Conservation (phyloP, 2,113 vertebrate genomes). For the Bos javanicus region DNA sequence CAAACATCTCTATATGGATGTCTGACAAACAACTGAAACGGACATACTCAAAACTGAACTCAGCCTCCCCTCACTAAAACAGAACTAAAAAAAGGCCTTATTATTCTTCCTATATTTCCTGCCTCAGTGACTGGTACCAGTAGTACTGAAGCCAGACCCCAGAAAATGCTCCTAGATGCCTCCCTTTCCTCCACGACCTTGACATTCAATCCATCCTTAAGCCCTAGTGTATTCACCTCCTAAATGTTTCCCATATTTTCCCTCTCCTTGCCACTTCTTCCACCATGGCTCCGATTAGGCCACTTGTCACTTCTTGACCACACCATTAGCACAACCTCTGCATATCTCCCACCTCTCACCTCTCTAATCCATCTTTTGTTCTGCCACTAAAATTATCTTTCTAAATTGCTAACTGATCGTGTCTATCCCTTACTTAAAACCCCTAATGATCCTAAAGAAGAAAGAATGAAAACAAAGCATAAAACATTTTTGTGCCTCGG, state of each 20-base stretch:
- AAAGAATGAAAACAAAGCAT: background rate
- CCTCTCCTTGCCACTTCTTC: background rate
- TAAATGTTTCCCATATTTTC: background rate
- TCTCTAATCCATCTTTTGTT: background rate
- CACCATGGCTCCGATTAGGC: background rate
- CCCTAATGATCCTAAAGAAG: background rate
- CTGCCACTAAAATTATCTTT: background rate
- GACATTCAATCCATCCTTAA: background rate
- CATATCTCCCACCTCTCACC: background rate
- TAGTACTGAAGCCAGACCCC: background rate
- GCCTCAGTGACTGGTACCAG: background rate
- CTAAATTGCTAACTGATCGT: background rate
- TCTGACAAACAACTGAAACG: background rate
- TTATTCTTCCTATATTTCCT: background rate
- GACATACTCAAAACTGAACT: background rate
- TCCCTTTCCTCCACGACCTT: background rate
- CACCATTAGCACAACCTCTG: background rate
- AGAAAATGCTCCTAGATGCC: background rate
- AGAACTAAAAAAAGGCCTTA: background rate
- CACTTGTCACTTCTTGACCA: background rate
- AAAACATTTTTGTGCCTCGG: background rate
- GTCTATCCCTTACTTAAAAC: background rate
- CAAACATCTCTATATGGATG: background rate
- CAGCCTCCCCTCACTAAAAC: background rate
- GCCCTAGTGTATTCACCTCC: background rate